Conservation (phyloP, 2,888 invertebrate genomes). For the Drosophila limbata region DNA sequence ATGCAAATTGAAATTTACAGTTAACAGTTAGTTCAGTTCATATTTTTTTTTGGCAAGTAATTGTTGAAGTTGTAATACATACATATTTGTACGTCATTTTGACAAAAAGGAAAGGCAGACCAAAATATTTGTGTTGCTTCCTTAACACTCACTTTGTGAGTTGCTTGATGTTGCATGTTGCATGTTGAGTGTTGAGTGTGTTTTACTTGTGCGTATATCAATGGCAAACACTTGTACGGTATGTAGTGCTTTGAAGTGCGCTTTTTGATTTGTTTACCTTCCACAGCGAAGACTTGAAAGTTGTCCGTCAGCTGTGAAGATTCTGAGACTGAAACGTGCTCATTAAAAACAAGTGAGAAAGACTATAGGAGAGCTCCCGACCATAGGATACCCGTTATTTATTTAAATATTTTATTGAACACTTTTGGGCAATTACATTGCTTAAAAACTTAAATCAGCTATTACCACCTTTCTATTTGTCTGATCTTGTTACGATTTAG, state of each 20-base stretch:
- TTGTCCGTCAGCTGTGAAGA: constrained; percentile 14
- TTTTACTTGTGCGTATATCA: constrained; percentile 46
- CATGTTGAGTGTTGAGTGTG: constrained; percentile 6
- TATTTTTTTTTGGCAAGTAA: constrained; percentile 45
- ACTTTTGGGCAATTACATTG: no score
- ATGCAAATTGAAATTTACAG: constrained; percentile 63
- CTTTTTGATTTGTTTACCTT: constrained; percentile 39
- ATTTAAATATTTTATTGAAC: no score
- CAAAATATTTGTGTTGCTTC: constrained; percentile 7
- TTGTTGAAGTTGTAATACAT: constrained; percentile 13
- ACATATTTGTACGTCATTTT: constrained; percentile 12
- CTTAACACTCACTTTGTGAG: constrained; percentile 21
- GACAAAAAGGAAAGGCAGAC: constrained; percentile 9
- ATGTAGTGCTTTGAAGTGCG: constrained; percentile 54
- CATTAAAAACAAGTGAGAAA: no score
- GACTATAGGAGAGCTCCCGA: no score
- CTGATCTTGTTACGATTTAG: no score
- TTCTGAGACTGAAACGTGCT: constrained; percentile 38
- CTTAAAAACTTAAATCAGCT: no score
- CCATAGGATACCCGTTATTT: no score
- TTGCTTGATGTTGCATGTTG: constrained; percentile 17
- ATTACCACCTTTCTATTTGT: no score
- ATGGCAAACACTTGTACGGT: constrained; percentile 61
- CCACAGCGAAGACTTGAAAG: constrained; percentile 27
- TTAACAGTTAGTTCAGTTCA: constrained; percentile 17